Base-by-base conservation (phyloP, 2,888 invertebrate species). In the Atrina japonica region DNA sequence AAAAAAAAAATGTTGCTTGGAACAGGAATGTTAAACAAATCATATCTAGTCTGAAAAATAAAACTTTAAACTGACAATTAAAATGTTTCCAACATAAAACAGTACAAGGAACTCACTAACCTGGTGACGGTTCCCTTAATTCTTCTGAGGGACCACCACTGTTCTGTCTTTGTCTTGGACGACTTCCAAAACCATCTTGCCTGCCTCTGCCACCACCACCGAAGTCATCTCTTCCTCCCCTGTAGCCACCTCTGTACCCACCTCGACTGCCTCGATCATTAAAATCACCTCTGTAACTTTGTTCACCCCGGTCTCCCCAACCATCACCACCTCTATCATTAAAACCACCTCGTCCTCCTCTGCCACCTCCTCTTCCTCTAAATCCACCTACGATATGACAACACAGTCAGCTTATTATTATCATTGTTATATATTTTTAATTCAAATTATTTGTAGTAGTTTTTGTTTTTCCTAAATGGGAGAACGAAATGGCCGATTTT, bases 41-140 rank as follows among this genome's bases (percentile, higher is more conserved):
- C 18, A 21, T 18, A 29, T 35, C 6, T 47, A n/a, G n/a, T 45
- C n/a, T 29, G 25, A 23, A 11, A 7, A 45, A n/a, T n/a, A n/a
- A n/a, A n/a, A n/a, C n/a, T n/a, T n/a, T n/a, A n/a, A n/a, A n/a
- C n/a, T n/a, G n/a, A n/a, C n/a, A n/a, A n/a, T n/a, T n/a, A n/a
- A n/a, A n/a, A n/a, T n/a, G n/a, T n/a, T n/a, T n/a, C n/a, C n/a
- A n/a, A n/a, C n/a, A n/a, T n/a, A n/a, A n/a, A n/a, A n/a, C n/a
- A n/a, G n/a, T n/a, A n/a, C n/a, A n/a, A n/a, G n/a, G n/a, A n/a
- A n/a, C n/a, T n/a, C n/a, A n/a, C 70, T 65, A 53, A 89, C 89
- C 89, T 75, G 89, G 88, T 45, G 89, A 88, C 6, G 88, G 84
- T 82, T 90, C 90, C 66, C 87, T 75, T 47, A 87, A 81, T 52